Conservation (phyloP, 2,888 invertebrate genomes). For the Luperina nickerlii region DNA sequence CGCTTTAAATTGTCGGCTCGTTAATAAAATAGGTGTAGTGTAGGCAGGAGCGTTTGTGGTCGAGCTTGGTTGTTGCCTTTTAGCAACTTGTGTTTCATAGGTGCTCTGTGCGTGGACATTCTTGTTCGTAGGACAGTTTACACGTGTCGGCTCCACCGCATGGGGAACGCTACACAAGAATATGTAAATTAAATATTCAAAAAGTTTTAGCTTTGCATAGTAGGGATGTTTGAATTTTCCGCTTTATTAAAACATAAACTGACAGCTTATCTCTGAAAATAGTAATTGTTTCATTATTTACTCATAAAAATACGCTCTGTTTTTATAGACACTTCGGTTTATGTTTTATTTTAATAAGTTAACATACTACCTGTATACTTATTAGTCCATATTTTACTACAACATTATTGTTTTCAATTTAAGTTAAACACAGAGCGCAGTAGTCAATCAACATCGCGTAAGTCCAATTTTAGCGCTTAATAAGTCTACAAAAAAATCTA, state of each 20-base stretch:
- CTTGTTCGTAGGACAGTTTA: slow-evolving; percentile 51
- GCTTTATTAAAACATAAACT: slow-evolving; percentile 25
- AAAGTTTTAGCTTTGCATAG: slow-evolving; percentile 34
- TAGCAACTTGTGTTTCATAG: slow-evolving; percentile 51
- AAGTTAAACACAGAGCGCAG: slow-evolving; percentile 36
- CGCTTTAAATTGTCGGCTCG: slow-evolving; percentile 74
- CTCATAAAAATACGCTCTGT: slow-evolving; percentile 1
- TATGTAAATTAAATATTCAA: slow-evolving; percentile 42
- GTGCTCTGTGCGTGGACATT: slow-evolving; percentile 24
- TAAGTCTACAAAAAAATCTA: slow-evolving; percentile 53
- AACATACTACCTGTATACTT: slow-evolving; percentile 1
- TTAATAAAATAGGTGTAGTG: slow-evolving; percentile 70
- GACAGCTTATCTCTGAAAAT: background rate
- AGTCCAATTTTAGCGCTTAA: slow-evolving; percentile 55
- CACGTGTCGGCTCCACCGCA: slow-evolving; percentile 41
- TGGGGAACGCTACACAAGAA: slow-evolving; percentile 24
- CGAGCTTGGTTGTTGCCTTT: slow-evolving; percentile 44
- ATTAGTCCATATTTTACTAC: slow-evolving; percentile 13
- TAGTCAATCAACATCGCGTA: slow-evolving; percentile 50
- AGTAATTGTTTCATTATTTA: slow-evolving; percentile 15
- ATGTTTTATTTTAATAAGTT: slow-evolving; percentile 16
- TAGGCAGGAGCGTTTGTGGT: slow-evolving; percentile 53
- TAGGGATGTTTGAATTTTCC: background rate
- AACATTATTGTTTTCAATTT: slow-evolving; percentile 44
- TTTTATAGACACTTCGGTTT: background rate